Evolutionary conservation across 2,888 invertebrate genomes (phyloP), one percentile per base, ranked within the genome.

Genomic region (Microchrysa polita): DNA sequence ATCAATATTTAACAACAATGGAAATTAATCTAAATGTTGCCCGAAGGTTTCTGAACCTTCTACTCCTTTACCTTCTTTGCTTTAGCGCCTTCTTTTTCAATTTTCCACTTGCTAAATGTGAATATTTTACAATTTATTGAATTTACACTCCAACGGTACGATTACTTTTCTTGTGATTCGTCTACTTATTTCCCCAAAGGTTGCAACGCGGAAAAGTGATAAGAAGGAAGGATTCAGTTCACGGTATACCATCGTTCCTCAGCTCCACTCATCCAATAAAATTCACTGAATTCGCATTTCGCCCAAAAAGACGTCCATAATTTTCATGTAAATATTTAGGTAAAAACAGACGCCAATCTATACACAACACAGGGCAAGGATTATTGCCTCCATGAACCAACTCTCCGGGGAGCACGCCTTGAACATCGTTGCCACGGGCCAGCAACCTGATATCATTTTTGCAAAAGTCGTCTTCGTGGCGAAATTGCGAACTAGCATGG

Each of bases 401-500:
- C 48, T n/a, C 48, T 48, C 48, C 16, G 12, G 27, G 27, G 27
- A 34, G 2, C 48, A 48, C 48, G 12, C 10, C 48, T 48, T 48
- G 5, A n/a, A n/a, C n/a, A 48, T n/a, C 16, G 4, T 7, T 7
- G 4, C 27, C 27, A 7, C 5, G 4, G 12, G 12, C 16, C 48
- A 48, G 12, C n/a, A n/a, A n/a, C n/a, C n/a, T n/a, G n/a, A n/a
- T n/a, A 48, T 48, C 2, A 10, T 4, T 7, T 12, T n/a, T 2
- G 48, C 48, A 48, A n/a, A 12, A 48, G 48, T 12, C 48, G 27
- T 34, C 48, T 48, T 48, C 48, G 7, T 7, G 27, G 2, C 48
- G 48, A 48, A 48, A 59, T 59, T 23, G 5, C 22, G 12, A 23
- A 2, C 22, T 59, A 23, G 22, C 59, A 59, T 59, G 59, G n/a